These are phyloP conservation scores for Pherbina coryleti DNA, from an alignment of 2,888 invertebrate genomes.

Conservation along the genomic window DNA sequence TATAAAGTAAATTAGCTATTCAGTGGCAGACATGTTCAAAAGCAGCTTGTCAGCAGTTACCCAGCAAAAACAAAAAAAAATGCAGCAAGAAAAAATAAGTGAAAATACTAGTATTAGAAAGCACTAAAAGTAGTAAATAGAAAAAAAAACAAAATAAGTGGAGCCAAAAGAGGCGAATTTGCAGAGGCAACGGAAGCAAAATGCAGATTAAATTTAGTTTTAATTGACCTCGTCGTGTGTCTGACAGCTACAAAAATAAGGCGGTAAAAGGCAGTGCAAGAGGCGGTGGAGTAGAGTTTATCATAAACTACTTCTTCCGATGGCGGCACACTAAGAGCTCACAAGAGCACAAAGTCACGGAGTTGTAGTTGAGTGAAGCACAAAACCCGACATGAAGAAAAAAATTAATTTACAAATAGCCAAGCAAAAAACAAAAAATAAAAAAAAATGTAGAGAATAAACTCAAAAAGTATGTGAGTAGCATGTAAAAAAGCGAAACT, in stretches of 20 bases:
- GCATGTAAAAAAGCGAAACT: too few species aligned
- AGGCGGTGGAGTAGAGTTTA: not conserved
- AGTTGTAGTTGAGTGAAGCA: too few species aligned
- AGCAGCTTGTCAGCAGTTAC: too few species aligned
- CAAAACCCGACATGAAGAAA: not conserved
- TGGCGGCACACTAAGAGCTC: too few species aligned
- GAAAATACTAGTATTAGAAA: conserved; percentile 29
- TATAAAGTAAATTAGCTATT: too few species aligned
- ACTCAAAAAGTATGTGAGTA: too few species aligned
- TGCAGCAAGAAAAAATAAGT: not conserved
- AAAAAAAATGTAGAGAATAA: too few species aligned
- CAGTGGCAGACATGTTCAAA: too few species aligned
- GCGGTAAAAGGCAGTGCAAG: not conserved
- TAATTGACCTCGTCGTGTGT: conserved; percentile 16
- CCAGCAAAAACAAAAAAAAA: too few species aligned
- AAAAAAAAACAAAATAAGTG: not conserved
- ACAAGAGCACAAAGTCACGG: too few species aligned
- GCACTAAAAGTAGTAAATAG: conserved; percentile 41
- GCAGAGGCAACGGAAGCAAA: not conserved
- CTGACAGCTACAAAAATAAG: conserved; percentile 10
- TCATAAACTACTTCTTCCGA: too few species aligned
- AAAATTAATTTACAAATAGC: not conserved
- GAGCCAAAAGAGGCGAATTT: not conserved
- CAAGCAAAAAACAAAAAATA: not conserved
- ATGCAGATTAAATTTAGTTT: conserved; percentile 17